Evolutionary conservation across 1,140 invertebrate species (phyloP).

Genomic region (Atta texana): DNA sequence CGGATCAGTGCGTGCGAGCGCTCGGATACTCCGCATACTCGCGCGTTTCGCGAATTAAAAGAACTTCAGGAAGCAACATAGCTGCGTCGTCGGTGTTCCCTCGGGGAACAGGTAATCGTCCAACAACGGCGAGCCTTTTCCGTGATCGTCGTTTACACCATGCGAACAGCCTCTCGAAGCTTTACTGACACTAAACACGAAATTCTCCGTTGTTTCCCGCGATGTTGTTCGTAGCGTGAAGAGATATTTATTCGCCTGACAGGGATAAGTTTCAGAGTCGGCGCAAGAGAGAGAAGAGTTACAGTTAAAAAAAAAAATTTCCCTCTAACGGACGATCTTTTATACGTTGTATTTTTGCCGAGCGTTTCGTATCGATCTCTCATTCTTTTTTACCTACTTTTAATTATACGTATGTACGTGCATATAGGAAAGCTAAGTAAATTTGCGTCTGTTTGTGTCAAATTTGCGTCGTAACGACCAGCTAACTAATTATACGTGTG

Average conservation of each 20-base stretch:
- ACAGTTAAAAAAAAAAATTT: not conserved
- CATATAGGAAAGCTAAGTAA: not conserved
- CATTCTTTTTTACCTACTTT: not conserved
- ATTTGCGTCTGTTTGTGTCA: not conserved
- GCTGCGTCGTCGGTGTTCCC: conserved; percentile 5
- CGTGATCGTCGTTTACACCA: conserved; percentile 72
- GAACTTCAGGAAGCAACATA: conserved; percentile 22
- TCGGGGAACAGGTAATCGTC: conserved; percentile 69
- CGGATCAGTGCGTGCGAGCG: not conserved
- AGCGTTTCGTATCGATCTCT: not conserved
- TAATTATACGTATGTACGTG: not conserved
- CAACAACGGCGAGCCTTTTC: conserved; percentile 53
- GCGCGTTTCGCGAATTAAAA: conserved; percentile 38
- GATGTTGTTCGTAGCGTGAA: conserved; percentile 14
- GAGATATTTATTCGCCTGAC: conserved; percentile 21
- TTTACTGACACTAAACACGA: conserved; percentile 73
- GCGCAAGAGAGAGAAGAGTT: not conserved
- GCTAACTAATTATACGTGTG: conserved; percentile 16
- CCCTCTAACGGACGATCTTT: no score
- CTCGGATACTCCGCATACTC: not conserved
- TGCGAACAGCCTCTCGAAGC: conserved; percentile 62
- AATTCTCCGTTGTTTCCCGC: conserved; percentile 24
- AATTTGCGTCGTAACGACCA: conserved; percentile 9
- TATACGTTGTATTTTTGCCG: not conserved
- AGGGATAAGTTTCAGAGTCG: not conserved